Base-by-base conservation (phyloP, 2,113 vertebrate species). In the Indri indri region DNA sequence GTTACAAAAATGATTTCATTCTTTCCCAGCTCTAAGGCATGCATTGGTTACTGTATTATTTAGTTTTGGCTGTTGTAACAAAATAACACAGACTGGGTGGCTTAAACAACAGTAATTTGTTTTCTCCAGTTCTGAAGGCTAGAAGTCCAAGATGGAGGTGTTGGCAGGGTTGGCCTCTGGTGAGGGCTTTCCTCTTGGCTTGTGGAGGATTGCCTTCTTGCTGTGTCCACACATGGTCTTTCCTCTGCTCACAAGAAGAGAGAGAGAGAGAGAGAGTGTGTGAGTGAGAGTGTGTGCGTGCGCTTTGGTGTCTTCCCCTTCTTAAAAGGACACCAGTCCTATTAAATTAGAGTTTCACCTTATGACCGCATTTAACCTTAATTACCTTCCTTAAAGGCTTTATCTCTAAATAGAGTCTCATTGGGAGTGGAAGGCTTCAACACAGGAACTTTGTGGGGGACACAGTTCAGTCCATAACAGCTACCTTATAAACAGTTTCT, bases 151-250 rank as follows among this genome's bases (percentile, higher is more conserved):
- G 54, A 16, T 40, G 13, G 61, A 71, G 20, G 12, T 45, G 73
- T 10, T 23, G 22, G 23, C 3, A 34, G n/a, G 23, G 7, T 4
- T 16, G 52, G 52, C 65, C 73, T 68, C 65, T 34, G 66, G 8
- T 23, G 45, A 18, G 23, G 13, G 3, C 30, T 32, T 27, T 54
- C 74, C 18, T 34, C 34, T 4, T 73, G 1, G 14, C n/a, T 18
- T 54, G 42, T 8, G 22, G 34, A 42, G 2, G 5, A 18, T 40
- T 45, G 2, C 34, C 13, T 68, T 42, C 52, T 57, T 32, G 6
- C n/a, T 8, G 0, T 17, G 13, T 54, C 37, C 42, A 59, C 45
- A 5, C 0, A 0, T 23, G 6, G 20, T 23, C 11, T 14, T 4
- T 76, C 13, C 22, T 57, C 57, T 45, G 42, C 18, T 32, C 61